Percentiles rank a stretch among this genome's conserved stretches.
Conservation (phyloP, 2,797 vertebrate species). For the Loriculus beryllinus region DNA sequence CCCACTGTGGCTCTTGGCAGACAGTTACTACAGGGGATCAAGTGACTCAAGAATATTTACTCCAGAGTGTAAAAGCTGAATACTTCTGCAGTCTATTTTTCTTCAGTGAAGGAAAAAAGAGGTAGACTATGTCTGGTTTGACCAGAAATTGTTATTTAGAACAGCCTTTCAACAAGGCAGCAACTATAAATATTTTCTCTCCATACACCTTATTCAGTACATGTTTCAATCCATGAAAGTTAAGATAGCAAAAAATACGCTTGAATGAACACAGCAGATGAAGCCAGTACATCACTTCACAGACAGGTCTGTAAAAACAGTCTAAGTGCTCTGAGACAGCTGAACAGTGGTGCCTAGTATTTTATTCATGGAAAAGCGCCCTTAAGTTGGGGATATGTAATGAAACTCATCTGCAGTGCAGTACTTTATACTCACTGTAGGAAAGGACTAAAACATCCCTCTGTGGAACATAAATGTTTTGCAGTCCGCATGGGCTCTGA, state of each 20-base stretch:
- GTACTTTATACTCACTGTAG: not conserved
- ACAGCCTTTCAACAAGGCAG: not conserved
- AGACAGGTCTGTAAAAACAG: not conserved
- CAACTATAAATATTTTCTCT: not conserved
- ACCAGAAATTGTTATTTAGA: not conserved
- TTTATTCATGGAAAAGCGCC: not conserved
- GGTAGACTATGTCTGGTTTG: not conserved
- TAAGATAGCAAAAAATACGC: not conserved
- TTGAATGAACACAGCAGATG: not conserved
- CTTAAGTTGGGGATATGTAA: not conserved
- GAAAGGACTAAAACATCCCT: not conserved
- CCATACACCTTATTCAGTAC: not conserved
- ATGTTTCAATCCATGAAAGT: not conserved
- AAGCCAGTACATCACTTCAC: not conserved
- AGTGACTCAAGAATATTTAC: not conserved
- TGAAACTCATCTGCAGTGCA: conserved; percentile 47
- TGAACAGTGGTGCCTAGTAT: not conserved
- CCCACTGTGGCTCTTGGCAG: not conserved
- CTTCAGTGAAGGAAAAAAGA: not conserved
- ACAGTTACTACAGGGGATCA: not conserved
- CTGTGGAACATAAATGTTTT: not conserved
- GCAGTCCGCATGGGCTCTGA: not conserved
- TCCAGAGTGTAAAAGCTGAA: not conserved
- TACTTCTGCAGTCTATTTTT: not conserved
- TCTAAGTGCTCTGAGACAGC: not conserved